phyloP scores from a whole-genome alignment of 1,140 invertebrate genomes.

The Diachasmimorpha longicaudata region DNA sequence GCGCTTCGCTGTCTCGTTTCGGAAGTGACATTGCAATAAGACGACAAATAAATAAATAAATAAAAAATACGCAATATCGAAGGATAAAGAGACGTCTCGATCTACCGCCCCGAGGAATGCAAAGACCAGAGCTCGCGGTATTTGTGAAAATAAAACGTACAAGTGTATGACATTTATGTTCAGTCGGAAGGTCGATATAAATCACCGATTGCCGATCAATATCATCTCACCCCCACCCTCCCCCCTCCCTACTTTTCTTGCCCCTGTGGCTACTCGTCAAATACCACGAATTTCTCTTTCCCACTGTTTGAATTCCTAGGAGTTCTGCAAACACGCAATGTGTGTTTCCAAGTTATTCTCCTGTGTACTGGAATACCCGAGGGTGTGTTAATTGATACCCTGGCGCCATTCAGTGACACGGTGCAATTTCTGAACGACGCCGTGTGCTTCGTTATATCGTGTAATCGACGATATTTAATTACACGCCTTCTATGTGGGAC shows the following conservation, averaged over 20 bases:
- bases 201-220: background rate
- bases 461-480: conserved; percentile 14
- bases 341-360: background rate
- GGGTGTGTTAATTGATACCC: conserved; percentile 18
- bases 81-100: conserved; percentile 3
- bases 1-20: conserved; percentile 15
- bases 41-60: background rate
- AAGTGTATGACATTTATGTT: conserved; percentile 9
- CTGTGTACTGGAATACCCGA: background rate
- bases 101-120: background rate
- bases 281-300: background rate
- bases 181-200: background rate
- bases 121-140: background rate
- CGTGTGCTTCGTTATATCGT: background rate
- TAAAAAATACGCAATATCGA: background rate
- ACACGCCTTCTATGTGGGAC: background rate
- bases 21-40: conserved; percentile 10
- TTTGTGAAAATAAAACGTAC: conserved; percentile 2
- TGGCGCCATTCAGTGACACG: conserved; percentile 18
- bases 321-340: conserved; percentile 1
- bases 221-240: background rate
- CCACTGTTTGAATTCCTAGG: background rate
- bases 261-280: background rate
- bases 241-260: background rate
- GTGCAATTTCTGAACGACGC: conserved; percentile 20